phyloP scores from a whole-genome alignment of 1,140 invertebrate genomes.

The Antheraea pernyi region DNA sequence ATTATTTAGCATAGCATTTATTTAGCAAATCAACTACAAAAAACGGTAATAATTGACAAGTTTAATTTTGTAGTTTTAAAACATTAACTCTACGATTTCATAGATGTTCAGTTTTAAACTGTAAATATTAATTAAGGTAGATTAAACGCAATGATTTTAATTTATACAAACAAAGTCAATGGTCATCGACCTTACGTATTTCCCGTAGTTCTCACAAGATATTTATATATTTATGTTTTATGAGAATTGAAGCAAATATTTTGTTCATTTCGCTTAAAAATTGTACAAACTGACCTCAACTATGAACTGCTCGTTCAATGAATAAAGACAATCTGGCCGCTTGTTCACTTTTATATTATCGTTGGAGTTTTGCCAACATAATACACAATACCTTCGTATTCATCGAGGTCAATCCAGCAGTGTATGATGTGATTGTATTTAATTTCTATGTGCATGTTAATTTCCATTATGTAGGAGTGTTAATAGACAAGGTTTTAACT shows the following conservation, averaged over 20 bases:
- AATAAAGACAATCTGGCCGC: slow-evolving; percentile 37
- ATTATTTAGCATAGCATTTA: neutral
- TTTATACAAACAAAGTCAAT: neutral
- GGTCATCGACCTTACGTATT: neutral
- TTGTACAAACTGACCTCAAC: slow-evolving; percentile 4
- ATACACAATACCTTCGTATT: slow-evolving; percentile 41
- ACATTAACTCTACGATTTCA: neutral
- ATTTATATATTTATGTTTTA: neutral
- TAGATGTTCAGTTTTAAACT: neutral
- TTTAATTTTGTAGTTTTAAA: neutral
- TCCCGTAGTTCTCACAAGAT: neutral
- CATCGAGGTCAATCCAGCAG: slow-evolving; percentile 35
- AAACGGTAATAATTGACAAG: neutral
- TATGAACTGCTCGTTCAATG: neutral
- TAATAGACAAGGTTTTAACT: neutral
- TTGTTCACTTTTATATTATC: slow-evolving; percentile 46
- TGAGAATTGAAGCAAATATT: neutral
- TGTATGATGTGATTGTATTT: slow-evolving; percentile 3
- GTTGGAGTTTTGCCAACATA: slow-evolving; percentile 53
- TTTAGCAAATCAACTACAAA: neutral
- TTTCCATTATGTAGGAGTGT: neutral
- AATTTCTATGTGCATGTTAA: neutral
- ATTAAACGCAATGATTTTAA: neutral
- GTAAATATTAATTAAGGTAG: neutral
- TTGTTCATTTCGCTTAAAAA: slow-evolving; percentile 8